Conservation (phyloP, 2,113 vertebrate species). For the Atherinomorus stipes region DNA sequence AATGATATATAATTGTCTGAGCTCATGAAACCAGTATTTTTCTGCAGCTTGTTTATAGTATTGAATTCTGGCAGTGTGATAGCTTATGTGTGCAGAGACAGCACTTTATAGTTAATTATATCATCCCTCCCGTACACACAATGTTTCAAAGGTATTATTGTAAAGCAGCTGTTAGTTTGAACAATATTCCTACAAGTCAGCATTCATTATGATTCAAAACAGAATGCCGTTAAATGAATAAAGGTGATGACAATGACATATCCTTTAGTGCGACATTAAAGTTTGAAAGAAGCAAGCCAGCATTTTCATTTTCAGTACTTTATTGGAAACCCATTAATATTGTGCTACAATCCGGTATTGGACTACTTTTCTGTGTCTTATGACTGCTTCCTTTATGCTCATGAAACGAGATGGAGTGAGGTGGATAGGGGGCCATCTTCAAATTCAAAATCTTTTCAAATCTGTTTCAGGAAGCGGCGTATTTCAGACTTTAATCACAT, state of each 20-base stretch:
- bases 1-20: neutral
- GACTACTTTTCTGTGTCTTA: neutral
- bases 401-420: constrained; percentile 7
- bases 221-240: constrained; percentile 6
- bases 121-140: neutral
- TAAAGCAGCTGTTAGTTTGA: constrained; percentile 17
- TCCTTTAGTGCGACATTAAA: constrained; percentile 6
- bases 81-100: neutral
- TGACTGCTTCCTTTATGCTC: neutral
- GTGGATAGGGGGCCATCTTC: neutral
- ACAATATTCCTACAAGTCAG: neutral
- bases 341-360: neutral
- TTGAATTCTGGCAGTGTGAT: neutral
- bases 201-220: constrained; percentile 21
- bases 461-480: neutral
- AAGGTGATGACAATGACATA: neutral
- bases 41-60: neutral
- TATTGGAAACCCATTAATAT: constrained; percentile 3
- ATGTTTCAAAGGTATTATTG: constrained; percentile 8
- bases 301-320: constrained; percentile 8
- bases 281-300: constrained; percentile 6
- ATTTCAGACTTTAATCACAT: constrained; percentile 12
- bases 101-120: constrained; percentile 13
- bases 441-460: neutral
- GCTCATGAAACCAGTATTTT: neutral